Evolutionary conservation across 2,113 vertebrate genomes (phyloP).

Genomic region (Dicrurus megarhynchus): DNA sequence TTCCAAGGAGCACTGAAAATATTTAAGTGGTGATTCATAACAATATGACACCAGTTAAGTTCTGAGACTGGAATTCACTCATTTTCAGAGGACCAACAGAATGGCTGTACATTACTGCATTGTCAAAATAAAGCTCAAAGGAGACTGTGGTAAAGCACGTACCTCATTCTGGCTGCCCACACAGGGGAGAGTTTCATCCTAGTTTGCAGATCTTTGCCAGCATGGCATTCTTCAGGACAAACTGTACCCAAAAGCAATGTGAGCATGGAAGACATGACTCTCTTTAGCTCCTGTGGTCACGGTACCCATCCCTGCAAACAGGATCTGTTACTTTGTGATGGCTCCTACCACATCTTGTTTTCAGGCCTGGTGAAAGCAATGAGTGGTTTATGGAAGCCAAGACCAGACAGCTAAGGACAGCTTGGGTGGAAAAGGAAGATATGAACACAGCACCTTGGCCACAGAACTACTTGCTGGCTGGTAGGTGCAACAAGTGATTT

Average conservation of each 20-base stretch:
- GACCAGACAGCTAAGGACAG: not conserved
- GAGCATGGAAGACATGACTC: not conserved
- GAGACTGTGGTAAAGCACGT: not conserved
- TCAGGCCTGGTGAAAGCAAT: not conserved
- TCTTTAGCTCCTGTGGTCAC: not conserved
- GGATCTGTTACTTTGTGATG: not conserved
- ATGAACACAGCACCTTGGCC: not conserved
- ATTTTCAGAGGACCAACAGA: not conserved
- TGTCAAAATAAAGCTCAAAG: not conserved
- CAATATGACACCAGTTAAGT: conserved; percentile 10
- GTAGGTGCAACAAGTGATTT: conserved; percentile 13
- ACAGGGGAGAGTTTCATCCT: not conserved
- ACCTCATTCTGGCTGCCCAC: not conserved
- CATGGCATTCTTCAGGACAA: not conserved
- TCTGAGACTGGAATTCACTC: conserved; percentile 2
- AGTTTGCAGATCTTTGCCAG: not conserved
- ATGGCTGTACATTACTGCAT: not conserved
- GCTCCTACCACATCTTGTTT: not conserved
- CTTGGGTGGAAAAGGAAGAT: not conserved
- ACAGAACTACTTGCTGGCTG: not conserved
- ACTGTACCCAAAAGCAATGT: not conserved
- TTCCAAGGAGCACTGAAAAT: conserved; percentile 9
- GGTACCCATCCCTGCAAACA: not conserved
- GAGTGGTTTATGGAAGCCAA: not conserved
- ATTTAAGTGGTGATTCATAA: conserved; percentile 29